Base-by-base conservation (phyloP, 1,140 invertebrate genomes). In the Lutraria rhynchaena region DNA sequence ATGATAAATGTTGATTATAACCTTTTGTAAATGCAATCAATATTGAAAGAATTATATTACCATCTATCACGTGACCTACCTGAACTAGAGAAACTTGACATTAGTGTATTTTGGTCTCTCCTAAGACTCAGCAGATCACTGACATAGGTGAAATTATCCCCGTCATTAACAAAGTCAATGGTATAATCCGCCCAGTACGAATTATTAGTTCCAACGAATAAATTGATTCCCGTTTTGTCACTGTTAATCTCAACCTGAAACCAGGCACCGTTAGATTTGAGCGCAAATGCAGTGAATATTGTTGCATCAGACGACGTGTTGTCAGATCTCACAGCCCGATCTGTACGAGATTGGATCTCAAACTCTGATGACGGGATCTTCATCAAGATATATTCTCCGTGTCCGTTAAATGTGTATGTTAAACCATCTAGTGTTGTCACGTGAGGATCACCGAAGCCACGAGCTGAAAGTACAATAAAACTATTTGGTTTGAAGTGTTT, bases 391-490 rank as follows among this genome's bases (percentile, higher is more conserved):
- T 82, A 86, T 73, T 86, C 85, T 1, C 85, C 85, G 49, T 65
- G 65, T 31, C 85, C 85, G 46, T 86, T 86, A 44, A 86, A 86
- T 19, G 85, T 86, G 58, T 83, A 86, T 3, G 55, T 46, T 7
- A 60, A 49, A 33, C 81, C 81, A 77, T 86, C 85, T 15, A 86
- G 41, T 15, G 85, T 84, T 24, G 41, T 77, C 27, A 85, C 77
- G 60, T 86, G 85, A 27, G 81, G 83, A 55, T 84, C 83, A 29
- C 85, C 85, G 24, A 58, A 65, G 22, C 44, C 73, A 17, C 53
- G n/a, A 71, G 29, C 81, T 83, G 44, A 35, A 51, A 61, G 27
- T n/a, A n/a, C n/a, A n/a, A n/a, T n/a, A n/a, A n/a, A n/a, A n/a
- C n/a, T n/a, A n/a, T n/a, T n/a, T n/a, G n/a, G n/a, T n/a, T n/a